Evolutionary conservation across 2,113 vertebrate species (phyloP).

Genomic region (Theristicus caerulescens): DNA sequence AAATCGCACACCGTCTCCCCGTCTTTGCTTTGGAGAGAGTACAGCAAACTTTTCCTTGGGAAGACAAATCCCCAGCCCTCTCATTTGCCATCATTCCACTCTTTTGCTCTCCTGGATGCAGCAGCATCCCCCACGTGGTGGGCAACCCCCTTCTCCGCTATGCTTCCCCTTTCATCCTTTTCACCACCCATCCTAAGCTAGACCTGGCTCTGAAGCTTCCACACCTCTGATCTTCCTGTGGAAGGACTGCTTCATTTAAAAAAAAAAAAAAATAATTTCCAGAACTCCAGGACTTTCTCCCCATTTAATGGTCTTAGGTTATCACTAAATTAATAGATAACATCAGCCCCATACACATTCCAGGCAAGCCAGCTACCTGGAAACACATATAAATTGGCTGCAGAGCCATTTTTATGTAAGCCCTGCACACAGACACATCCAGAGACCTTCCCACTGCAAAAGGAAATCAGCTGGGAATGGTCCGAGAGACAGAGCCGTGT

Average conservation of each 20-base stretch:
- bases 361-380: neutral
- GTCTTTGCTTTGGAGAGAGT: neutral
- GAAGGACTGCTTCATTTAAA: neutral
- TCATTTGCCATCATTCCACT: too few species aligned
- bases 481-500: neutral
- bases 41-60: neutral
- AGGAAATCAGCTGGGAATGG: neutral
- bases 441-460: neutral
- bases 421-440: neutral
- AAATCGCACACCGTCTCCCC: neutral
- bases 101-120: neutral
- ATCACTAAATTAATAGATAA: neutral
- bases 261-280: neutral
- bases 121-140: accelerated
- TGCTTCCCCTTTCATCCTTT: neutral
- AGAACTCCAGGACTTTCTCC: neutral
- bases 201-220: neutral
- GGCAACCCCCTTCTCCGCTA: accelerated
- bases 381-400: neutral
- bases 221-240: neutral
- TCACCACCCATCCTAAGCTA: neutral
- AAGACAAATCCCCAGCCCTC: neutral
- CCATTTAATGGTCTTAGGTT: neutral
- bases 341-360: neutral
- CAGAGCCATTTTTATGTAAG: neutral